A percentile compares a stretch with the other conserved stretches of the same genome.
phyloP scores from a whole-genome alignment of 2,888 invertebrate species.

The Eristalis intricaria region DNA sequence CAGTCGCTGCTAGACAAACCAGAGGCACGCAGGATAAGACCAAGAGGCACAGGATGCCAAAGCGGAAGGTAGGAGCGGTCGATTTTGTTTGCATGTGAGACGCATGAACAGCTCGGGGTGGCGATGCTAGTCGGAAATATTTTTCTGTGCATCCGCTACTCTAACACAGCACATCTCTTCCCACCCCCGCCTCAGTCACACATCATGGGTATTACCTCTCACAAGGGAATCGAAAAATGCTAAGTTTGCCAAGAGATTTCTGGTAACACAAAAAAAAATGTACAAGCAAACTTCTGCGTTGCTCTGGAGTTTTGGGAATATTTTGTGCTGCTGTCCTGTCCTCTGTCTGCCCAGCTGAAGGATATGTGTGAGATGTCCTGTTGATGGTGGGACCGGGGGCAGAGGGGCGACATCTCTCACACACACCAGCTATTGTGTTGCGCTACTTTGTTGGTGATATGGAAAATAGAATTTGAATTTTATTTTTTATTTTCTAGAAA shows the following conservation, averaged over 20 bases:
- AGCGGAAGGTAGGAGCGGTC: neutral
- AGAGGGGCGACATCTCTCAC: neutral
- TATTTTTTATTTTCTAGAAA: no score
- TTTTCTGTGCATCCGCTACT: slow-evolving; percentile 46
- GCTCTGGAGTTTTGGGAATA: slow-evolving; percentile 1
- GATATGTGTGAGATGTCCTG: slow-evolving; percentile 1
- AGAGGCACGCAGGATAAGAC: neutral
- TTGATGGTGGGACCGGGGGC: neutral
- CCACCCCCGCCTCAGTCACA: neutral
- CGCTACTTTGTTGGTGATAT: neutral
- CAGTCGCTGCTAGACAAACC: neutral
- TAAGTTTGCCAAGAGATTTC: neutral
- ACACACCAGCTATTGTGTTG: no score
- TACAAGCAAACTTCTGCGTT: slow-evolving; percentile 3
- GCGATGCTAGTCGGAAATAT: slow-evolving; percentile 48
- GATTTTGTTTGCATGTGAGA: slow-evolving; percentile 51
- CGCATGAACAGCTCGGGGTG: slow-evolving; percentile 58
- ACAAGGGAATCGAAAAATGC: neutral
- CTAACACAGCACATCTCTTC: neutral
- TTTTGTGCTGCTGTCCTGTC: neutral
- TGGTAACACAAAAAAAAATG: neutral
- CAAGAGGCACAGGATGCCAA: neutral
- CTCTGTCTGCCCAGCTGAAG: neutral
- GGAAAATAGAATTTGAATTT: slow-evolving; percentile 23
- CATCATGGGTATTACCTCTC: neutral